A percentile compares a stretch with the other conserved stretches of the same genome.
Evolutionary conservation across 2,797 vertebrate species (phyloP).

Genomic region (Lithobates sylvaticus): DNA sequence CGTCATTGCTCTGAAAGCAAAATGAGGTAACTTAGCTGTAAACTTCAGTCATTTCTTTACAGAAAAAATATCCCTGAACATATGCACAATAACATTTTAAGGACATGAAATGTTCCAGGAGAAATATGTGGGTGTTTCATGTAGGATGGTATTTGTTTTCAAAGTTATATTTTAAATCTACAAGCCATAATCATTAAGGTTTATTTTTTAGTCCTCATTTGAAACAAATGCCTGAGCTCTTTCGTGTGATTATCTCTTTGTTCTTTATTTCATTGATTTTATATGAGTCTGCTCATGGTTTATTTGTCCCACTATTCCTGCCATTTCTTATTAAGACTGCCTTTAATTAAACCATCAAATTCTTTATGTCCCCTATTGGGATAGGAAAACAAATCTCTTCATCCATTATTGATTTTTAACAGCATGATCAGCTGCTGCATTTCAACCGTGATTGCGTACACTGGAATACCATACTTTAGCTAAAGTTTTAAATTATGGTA

Average conservation of each 20-base stretch:
- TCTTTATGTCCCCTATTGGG: constrained; percentile 55
- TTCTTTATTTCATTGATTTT: constrained; percentile 55
- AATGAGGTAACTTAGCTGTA: neutral
- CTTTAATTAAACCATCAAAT: constrained; percentile 58
- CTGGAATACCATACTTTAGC: constrained; percentile 24
- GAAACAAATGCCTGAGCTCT: constrained; percentile 28
- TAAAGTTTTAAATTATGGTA: constrained; percentile 3
- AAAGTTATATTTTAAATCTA: constrained; percentile 16
- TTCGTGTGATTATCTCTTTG: constrained; percentile 49
- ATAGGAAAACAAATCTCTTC: constrained; percentile 54
- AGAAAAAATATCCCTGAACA: neutral
- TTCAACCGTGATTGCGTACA: constrained; percentile 14
- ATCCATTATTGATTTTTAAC: constrained; percentile 50
- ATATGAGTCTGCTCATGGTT: constrained; percentile 41
- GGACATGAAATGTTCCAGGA: neutral
- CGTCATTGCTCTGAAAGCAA: neutral
- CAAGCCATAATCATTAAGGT: constrained; percentile 10
- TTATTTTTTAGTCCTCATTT: constrained; percentile 16
- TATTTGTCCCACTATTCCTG: constrained; percentile 57
- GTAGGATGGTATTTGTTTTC: neutral
- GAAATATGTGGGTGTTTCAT: constrained; percentile 14
- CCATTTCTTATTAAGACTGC: constrained; percentile 58
- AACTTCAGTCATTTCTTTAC: neutral
- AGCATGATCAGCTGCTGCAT: constrained; percentile 45
- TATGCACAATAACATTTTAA: neutral